phyloP scores from a whole-genome alignment of 2,113 vertebrate genomes.

The Antechinus stuartii region DNA sequence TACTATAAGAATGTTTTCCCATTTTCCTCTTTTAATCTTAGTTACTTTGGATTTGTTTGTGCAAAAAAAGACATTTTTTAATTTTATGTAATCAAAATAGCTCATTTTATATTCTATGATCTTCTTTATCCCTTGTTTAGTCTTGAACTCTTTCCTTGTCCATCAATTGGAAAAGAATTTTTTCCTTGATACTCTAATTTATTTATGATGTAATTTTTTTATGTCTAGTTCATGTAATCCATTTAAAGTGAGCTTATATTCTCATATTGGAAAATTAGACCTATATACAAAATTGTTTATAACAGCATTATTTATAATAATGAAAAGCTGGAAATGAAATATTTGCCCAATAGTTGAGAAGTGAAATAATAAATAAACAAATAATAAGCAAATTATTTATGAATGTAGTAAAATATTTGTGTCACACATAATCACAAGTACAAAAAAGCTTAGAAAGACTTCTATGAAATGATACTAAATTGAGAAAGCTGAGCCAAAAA shows the following conservation, averaged over 20 bases:
- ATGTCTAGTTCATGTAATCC: neutral
- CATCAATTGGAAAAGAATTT: neutral
- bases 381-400: neutral
- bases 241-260: neutral
- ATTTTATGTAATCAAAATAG: neutral
- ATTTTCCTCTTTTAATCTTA: neutral
- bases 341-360: neutral
- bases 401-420: neutral
- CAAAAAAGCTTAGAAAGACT: neutral
- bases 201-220: neutral
- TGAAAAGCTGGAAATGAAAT: neutral
- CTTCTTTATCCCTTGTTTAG: neutral
- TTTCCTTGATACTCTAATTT: neutral
- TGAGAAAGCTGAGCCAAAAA: neutral
- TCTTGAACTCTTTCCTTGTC: neutral
- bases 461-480: neutral
- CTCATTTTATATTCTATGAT: neutral
- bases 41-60: neutral
- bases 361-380: no score
- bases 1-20: neutral
- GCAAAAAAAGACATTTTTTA: neutral
- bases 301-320: neutral
- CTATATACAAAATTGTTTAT: neutral
- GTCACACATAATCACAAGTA: neutral
- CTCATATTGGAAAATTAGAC: neutral